phyloP scores from a whole-genome alignment of 2,113 vertebrate species.

The Delphinus delphis region DNA sequence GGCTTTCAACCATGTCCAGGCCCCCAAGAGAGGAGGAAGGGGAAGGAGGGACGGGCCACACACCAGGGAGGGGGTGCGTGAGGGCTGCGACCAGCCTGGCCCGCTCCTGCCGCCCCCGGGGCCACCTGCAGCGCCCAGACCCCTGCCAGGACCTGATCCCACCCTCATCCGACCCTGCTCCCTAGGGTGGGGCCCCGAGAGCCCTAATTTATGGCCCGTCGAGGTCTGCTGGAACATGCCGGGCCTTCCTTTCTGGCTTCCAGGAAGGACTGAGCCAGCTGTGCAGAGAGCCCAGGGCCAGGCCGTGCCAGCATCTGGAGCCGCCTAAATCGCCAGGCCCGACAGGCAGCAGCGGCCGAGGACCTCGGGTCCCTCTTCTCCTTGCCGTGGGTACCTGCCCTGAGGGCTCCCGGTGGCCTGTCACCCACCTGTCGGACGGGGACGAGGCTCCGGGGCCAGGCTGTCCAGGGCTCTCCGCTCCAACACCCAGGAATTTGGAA shows the following conservation, averaged over 20 bases:
- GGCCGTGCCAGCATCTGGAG: neutral
- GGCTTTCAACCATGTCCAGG: neutral
- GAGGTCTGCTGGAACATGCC: neutral
- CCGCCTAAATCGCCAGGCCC: constrained; percentile 6
- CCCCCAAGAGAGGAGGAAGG: neutral
- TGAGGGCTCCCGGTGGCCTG: neutral
- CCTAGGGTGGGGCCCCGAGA: neutral
- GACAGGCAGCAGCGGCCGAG: neutral
- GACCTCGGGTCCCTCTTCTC: neutral
- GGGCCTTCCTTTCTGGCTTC: neutral
- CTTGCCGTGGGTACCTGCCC: neutral
- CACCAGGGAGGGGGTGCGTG: fast-evolving
- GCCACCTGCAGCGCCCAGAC: neutral
- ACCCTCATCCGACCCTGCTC: neutral
- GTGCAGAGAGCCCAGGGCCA: neutral
- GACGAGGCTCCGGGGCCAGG: neutral
- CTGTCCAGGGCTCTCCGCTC: neutral
- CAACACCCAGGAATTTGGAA: constrained; percentile 48
- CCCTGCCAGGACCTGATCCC: neutral
- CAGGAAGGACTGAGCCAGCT: neutral
- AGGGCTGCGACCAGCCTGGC: neutral
- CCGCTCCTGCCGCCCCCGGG: neutral
- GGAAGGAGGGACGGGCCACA: no score
- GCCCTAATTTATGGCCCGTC: neutral
- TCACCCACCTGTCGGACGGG: neutral